Evolutionary conservation across 2,888 invertebrate genomes (phyloP).

Genomic region (Gandaritis pyraliata): DNA sequence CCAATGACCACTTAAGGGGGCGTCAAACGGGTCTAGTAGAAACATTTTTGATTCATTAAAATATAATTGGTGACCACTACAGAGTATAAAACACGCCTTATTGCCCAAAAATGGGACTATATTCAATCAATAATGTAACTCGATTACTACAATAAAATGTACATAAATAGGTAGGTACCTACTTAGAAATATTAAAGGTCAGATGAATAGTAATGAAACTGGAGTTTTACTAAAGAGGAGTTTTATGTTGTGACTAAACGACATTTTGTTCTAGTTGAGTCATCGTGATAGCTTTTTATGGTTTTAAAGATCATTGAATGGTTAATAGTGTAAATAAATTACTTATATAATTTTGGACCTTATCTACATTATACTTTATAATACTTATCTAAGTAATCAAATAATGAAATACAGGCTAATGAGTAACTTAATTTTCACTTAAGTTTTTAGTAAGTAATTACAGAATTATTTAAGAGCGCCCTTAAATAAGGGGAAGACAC

Average conservation of each 20-base stretch:
- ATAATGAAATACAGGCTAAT: too few species aligned
- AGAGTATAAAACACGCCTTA: too few species aligned
- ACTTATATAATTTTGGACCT: not conserved
- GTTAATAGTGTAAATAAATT: conserved; percentile 5
- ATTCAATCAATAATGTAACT: not conserved
- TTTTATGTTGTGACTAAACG: conserved; percentile 20
- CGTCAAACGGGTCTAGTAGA: conserved; percentile 53
- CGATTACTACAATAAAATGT: conserved; percentile 23
- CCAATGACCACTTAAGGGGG: conserved; percentile 63
- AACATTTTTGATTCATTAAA: conserved; percentile 56
- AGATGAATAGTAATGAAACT: conserved; percentile 13
- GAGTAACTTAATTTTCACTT: too few species aligned
- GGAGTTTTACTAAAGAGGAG: not conserved
- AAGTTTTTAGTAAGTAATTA: too few species aligned
- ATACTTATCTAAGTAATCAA: not conserved
- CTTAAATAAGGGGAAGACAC: too few species aligned
- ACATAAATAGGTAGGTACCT: conserved; percentile 8
- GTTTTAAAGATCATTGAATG: conserved; percentile 11
- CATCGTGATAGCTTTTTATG: conserved; percentile 14
- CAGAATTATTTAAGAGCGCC: too few species aligned
- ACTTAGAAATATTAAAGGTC: conserved; percentile 21
- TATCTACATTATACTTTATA: not conserved
- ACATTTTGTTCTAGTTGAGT: conserved; percentile 29
- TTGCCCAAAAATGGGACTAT: too few species aligned
- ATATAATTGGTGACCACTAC: conserved; percentile 33